These are phyloP conservation scores for Coreoperca whiteheadi DNA, from an alignment of 2,113 vertebrate species.

Conservation along the genomic window DNA sequence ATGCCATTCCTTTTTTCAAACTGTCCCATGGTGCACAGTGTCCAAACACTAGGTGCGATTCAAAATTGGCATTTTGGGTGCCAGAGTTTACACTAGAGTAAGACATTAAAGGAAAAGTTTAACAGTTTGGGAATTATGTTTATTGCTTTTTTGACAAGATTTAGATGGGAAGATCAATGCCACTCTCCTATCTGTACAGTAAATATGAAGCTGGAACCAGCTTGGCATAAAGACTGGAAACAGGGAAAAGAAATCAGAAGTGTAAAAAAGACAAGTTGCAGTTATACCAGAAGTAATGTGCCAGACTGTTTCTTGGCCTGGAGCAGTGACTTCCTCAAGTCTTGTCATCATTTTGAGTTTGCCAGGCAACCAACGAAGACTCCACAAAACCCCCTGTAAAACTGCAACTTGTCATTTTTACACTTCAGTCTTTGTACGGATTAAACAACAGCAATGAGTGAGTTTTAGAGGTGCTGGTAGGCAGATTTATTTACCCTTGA, in stretches of 20 bases:
- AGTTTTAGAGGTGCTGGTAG: not conserved
- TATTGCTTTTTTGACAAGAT: not conserved
- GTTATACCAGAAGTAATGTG: not conserved
- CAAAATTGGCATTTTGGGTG: not conserved
- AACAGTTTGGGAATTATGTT: not conserved
- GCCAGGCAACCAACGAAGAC: not conserved
- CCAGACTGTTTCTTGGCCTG: not conserved
- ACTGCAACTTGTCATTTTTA: not conserved
- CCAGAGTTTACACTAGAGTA: not conserved
- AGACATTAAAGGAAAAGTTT: not conserved
- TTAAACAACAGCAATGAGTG: not conserved
- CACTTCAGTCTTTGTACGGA: not conserved
- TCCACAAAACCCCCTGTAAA: not conserved
- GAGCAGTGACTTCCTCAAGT: not conserved
- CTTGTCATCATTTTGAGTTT: not conserved
- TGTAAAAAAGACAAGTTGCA: not conserved
- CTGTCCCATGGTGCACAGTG: constrained; percentile 4
- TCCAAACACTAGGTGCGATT: not conserved
- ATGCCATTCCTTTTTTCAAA: constrained; percentile 40
- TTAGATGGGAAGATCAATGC: not conserved
- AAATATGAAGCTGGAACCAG: not conserved
- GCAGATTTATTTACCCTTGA: not conserved
- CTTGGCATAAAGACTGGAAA: not conserved
- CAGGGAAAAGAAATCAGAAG: not conserved
- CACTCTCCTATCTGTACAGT: too few relatives aligned